phyloP scores from a whole-genome alignment of 2,888 invertebrate genomes.

The Ophion ellenae region DNA sequence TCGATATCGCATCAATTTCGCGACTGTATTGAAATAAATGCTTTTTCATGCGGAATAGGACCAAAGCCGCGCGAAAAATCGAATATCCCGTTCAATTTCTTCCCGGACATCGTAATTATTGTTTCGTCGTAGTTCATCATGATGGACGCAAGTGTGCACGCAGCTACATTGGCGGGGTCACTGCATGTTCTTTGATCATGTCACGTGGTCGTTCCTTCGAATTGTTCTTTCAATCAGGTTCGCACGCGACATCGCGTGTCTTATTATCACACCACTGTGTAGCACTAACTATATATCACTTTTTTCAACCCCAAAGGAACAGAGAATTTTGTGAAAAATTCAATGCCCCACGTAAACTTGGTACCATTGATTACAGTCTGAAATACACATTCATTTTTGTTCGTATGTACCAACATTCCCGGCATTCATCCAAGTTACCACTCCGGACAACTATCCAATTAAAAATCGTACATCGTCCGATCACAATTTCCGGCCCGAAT shows the following conservation, averaged over 20 bases:
- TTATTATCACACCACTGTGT: not conserved
- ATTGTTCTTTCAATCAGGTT: not conserved
- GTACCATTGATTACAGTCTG: not conserved
- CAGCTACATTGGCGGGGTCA: slow-evolving; percentile 5
- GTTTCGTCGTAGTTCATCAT: slow-evolving; percentile 36
- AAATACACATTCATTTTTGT: not conserved
- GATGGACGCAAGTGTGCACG: slow-evolving; percentile 2
- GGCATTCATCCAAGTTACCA: not conserved
- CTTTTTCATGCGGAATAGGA: not conserved
- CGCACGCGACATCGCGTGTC: slow-evolving; percentile 30
- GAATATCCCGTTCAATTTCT: slow-evolving; percentile 58
- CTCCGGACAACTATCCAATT: not conserved
- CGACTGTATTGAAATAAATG: not conserved
- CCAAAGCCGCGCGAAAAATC: not conserved
- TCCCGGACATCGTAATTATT: slow-evolving; percentile 45
- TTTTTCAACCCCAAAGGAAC: not conserved
- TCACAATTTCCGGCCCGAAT: not conserved
- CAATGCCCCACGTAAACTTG: not conserved
- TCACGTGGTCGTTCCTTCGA: slow-evolving; percentile 15
- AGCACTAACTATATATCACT: not conserved
- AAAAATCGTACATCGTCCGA: not conserved
- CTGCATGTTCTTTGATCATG: slow-evolving; percentile 20
- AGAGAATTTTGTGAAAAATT: not conserved
- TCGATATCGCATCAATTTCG: slow-evolving; percentile 5
- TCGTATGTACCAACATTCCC: not conserved